phyloP scores from a whole-genome alignment of 2,797 vertebrate genomes.

The Ateles fusciceps region DNA sequence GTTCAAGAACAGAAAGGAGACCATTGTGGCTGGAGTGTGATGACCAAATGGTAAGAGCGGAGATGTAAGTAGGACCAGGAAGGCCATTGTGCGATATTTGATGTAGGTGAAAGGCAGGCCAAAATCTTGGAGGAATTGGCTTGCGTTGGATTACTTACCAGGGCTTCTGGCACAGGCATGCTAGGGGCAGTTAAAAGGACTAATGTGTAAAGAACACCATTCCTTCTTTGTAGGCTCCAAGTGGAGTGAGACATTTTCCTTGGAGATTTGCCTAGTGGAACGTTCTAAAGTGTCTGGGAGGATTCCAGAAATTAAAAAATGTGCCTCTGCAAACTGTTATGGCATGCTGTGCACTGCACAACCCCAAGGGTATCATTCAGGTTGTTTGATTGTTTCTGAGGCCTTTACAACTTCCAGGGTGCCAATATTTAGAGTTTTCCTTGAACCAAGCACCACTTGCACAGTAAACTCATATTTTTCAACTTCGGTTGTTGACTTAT shows the following conservation, averaged over 20 bases:
- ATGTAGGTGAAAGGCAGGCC: neutral
- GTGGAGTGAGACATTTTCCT: neutral
- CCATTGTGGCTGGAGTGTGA: neutral
- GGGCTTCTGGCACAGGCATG: neutral
- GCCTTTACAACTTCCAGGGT: neutral
- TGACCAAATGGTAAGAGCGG: neutral
- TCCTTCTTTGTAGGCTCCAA: neutral
- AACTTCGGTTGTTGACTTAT: neutral
- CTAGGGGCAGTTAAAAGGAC: neutral
- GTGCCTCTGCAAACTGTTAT: neutral
- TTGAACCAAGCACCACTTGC: neutral
- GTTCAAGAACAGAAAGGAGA: constrained; percentile 9
- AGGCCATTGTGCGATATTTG: neutral
- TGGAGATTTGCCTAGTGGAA: neutral
- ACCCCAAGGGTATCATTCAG: neutral
- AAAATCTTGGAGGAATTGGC: neutral
- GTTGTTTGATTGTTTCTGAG: neutral
- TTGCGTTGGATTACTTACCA: neutral
- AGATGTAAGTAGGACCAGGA: neutral
- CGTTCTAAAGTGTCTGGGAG: neutral
- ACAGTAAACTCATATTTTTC: constrained; percentile 40
- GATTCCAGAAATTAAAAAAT: neutral
- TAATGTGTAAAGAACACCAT: neutral
- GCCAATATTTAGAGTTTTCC: neutral
- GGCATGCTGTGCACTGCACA: neutral